These are phyloP conservation scores for Caiman crocodilus DNA, from an alignment of 2,797 vertebrate species.

Conservation along the genomic window DNA sequence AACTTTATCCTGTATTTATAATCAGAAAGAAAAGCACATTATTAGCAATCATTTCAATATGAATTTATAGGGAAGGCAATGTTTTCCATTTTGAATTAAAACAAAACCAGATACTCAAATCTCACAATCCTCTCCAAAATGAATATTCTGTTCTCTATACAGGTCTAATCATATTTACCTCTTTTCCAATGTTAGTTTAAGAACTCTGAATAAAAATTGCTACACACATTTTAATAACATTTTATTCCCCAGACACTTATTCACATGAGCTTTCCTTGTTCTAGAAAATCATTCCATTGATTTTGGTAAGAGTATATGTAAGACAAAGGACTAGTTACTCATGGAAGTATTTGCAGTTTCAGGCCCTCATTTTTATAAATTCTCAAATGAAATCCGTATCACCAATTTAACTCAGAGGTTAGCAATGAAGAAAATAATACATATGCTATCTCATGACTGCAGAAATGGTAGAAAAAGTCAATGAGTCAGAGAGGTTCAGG, in stretches of 20 bases:
- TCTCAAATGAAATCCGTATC: conserved; percentile 17
- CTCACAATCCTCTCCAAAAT: background rate
- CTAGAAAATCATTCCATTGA: background rate
- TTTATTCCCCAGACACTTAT: background rate
- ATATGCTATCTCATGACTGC: no score
- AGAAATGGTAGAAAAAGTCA: conserved; percentile 44
- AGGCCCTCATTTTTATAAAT: background rate
- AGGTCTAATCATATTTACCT: background rate
- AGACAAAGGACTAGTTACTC: background rate
- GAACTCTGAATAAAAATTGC: background rate
- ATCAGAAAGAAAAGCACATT: no score
- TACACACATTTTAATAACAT: background rate
- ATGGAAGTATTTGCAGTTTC: background rate
- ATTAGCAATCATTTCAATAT: background rate
- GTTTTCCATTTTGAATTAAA: background rate
- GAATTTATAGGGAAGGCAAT: background rate
- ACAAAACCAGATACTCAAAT: background rate
- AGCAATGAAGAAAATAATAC: no score
- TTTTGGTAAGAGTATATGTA: background rate
- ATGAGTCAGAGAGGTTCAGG: conserved; percentile 25
- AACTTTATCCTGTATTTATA: no score
- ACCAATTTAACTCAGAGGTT: background rate
- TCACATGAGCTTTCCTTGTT: background rate
- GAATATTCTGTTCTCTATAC: background rate
- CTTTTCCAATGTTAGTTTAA: background rate